Percentiles rank a stretch among this genome's conserved stretches.
These are phyloP conservation scores for Ceratina japonica DNA, from an alignment of 1,140 invertebrate genomes.

Conservation along the genomic window DNA sequence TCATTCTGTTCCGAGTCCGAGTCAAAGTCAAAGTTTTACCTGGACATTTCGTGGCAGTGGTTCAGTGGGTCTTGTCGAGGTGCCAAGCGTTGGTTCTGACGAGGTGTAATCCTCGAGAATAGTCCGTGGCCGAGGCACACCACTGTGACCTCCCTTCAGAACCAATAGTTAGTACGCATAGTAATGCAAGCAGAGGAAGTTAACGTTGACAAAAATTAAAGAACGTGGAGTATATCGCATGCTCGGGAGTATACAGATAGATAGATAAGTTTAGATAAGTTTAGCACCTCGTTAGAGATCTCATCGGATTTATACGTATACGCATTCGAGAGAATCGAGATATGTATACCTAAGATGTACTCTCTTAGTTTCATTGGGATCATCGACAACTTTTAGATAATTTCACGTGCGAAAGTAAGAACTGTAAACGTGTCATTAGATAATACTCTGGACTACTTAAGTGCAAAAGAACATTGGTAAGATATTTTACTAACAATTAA, in stretches of 20 bases:
- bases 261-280: constrained; percentile 7
- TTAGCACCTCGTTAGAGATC: background rate
- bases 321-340: background rate
- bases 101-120: constrained; percentile 77
- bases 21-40: constrained; percentile 72
- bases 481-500: constrained; percentile 24
- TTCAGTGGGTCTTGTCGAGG: constrained; percentile 73
- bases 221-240: constrained; percentile 54
- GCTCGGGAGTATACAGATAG: constrained; percentile 36
- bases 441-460: constrained; percentile 46
- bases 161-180: constrained; percentile 78
- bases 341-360: background rate
- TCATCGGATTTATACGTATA: constrained; percentile 2
- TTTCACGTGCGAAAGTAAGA: constrained; percentile 27
- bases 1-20: constrained; percentile 38
- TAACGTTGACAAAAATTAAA: constrained; percentile 71
- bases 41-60: constrained; percentile 75
- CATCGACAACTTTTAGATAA: background rate
- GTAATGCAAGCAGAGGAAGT: constrained; percentile 74
- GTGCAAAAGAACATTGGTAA: constrained; percentile 57
- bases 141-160: constrained; percentile 79
- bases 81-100: constrained; percentile 73
- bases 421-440: constrained; percentile 29
- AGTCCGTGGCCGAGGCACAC: constrained; percentile 76
- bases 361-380: background rate